These are phyloP conservation scores for Stegophylla sp. DNA, from an alignment of 2,888 invertebrate species.

Conservation along the genomic window DNA sequence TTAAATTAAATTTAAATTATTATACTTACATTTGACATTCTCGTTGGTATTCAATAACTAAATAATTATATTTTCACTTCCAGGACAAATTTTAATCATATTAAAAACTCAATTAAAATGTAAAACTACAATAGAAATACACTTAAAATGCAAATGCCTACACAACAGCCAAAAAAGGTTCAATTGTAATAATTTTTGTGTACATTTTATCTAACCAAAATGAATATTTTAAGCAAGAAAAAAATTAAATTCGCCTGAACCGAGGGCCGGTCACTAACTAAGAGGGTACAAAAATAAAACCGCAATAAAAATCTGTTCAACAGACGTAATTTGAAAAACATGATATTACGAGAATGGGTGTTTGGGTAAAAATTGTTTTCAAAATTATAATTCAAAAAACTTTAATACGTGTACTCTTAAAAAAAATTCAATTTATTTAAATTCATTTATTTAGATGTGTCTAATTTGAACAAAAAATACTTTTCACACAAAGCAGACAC, in stretches of 20 bases:
- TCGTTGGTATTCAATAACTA: neutral
- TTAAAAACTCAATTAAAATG: constrained; percentile 36
- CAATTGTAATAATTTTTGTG: constrained; percentile 31
- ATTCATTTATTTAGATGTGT: neutral
- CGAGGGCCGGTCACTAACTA: constrained; percentile 22
- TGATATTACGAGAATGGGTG: neutral
- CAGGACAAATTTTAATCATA: constrained; percentile 9
- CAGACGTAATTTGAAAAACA: constrained; percentile 28
- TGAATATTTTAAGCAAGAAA: constrained; percentile 1
- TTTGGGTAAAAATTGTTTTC: neutral
- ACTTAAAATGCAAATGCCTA: constrained; percentile 32
- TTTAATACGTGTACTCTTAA: neutral
- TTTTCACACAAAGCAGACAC: neutral
- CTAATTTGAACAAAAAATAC: neutral
- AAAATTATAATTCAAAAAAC: constrained; percentile 14
- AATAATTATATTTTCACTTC: constrained; percentile 19
- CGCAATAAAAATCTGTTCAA: constrained; percentile 26
- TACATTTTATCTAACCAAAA: constrained; percentile 20
- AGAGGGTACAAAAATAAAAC: constrained; percentile 15
- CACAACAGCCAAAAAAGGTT: constrained; percentile 26
- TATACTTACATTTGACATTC: neutral
- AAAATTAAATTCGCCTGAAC: constrained; percentile 9
- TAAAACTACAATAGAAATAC: constrained; percentile 36
- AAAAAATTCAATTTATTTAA: neutral
- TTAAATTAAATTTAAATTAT: neutral